Evolutionary conservation across 1,140 invertebrate genomes (phyloP).

Genomic region (Leptinotarsa defecta): DNA sequence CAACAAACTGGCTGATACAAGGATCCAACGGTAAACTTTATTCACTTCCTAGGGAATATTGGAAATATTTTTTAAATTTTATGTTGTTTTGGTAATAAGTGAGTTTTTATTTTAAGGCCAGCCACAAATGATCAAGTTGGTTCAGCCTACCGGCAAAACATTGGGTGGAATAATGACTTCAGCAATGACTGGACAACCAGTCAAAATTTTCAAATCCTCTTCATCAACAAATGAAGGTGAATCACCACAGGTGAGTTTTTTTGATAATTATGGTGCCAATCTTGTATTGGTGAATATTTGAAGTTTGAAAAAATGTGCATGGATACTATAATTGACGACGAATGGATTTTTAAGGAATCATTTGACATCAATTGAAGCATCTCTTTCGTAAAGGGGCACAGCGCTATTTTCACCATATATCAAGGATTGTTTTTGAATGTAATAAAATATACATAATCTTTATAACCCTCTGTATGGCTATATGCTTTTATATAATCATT

Average conservation of each 20-base stretch:
- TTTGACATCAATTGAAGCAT: too few relatives aligned
- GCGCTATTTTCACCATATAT: too few relatives aligned
- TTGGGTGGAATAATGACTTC: constrained; percentile 58
- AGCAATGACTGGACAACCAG: constrained; percentile 56
- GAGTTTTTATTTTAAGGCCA: constrained; percentile 57
- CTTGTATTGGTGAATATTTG: too few relatives aligned
- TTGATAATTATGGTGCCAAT: too few relatives aligned
- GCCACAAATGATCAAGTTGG: constrained; percentile 69
- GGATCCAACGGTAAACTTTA: constrained; percentile 66
- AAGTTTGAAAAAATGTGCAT: too few relatives aligned
- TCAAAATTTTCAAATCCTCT: constrained; percentile 61
- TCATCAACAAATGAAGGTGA: constrained; percentile 43
- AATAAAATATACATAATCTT: too few relatives aligned
- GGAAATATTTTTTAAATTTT: constrained; percentile 26
- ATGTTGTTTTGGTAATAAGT: constrained; percentile 35
- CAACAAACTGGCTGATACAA: constrained; percentile 69
- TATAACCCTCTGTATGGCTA: too few relatives aligned
- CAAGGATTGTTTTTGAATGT: too few relatives aligned
- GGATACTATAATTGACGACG: too few relatives aligned
- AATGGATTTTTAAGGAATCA: too few relatives aligned
- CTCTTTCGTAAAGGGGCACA: too few relatives aligned
- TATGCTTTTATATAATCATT: too few relatives aligned
- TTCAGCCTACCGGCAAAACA: constrained; percentile 61
- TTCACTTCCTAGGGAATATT: background rate
- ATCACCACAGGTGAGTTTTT: constrained; percentile 41